These are phyloP conservation scores for Acanthurus leucopareius DNA, from an alignment of 2,797 vertebrate species.

Conservation along the genomic window DNA sequence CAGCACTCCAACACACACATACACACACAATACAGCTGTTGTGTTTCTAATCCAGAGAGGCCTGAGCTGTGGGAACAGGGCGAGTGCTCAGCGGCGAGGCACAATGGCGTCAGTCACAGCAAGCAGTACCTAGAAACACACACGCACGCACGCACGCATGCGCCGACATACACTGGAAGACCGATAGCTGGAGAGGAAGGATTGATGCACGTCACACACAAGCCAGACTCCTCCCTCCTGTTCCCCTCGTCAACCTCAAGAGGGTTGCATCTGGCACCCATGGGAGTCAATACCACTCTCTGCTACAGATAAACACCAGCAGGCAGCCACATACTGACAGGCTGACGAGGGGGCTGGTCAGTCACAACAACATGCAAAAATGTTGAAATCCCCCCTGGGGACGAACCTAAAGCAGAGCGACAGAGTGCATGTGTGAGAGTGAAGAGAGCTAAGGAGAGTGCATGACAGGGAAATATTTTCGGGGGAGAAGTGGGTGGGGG, in stretches of 20 bases:
- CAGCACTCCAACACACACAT: slow-evolving; percentile 58
- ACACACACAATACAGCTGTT: slow-evolving; percentile 86
- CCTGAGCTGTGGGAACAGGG: slow-evolving; percentile 79
- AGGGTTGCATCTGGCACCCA: slow-evolving; percentile 47
- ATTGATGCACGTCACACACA: slow-evolving; percentile 43
- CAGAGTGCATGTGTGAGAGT: neutral
- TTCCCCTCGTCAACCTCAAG: slow-evolving; percentile 31
- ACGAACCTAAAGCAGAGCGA: slow-evolving; percentile 24
- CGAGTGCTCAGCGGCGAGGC: slow-evolving; percentile 67
- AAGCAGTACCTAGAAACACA: slow-evolving; percentile 43
- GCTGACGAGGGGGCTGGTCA: slow-evolving; percentile 23
- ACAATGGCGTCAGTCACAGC: slow-evolving; percentile 86
- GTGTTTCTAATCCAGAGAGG: slow-evolving; percentile 82
- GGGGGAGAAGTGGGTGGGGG: neutral
- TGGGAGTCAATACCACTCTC: slow-evolving; percentile 42
- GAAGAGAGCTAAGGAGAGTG: slow-evolving; percentile 3
- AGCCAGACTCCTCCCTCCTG: slow-evolving; percentile 23
- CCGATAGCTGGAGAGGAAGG: slow-evolving; percentile 50
- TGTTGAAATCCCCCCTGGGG: slow-evolving; percentile 34
- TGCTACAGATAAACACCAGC: slow-evolving; percentile 48
- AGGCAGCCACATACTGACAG: slow-evolving; percentile 37
- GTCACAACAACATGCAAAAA: slow-evolving; percentile 53
- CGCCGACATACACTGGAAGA: slow-evolving; percentile 14
- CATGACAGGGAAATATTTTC: slow-evolving; percentile 7
- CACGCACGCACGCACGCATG: slow-evolving; percentile 2